A percentile compares a stretch with the other conserved stretches of the same genome.
Conservation (phyloP, 1,140 invertebrate genomes). For the Lepidostoma basale region DNA sequence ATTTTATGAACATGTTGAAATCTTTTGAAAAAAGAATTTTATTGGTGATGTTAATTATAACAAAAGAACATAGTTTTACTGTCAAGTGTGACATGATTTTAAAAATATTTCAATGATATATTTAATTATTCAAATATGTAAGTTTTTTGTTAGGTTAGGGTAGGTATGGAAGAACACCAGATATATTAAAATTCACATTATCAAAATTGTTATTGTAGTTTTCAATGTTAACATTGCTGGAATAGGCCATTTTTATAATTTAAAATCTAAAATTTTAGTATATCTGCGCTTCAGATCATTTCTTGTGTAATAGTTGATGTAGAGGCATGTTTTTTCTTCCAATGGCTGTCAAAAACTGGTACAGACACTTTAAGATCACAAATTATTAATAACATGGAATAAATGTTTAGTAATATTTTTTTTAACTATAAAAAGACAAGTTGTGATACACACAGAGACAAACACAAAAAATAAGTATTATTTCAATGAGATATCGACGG, state of each 20-base stretch:
- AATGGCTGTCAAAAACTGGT: constrained; percentile 9
- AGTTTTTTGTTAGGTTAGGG: no score
- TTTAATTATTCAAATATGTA: no score
- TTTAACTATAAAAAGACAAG: constrained; percentile 13
- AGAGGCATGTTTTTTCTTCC: not conserved
- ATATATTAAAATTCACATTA: no score
- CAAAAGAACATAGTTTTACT: no score
- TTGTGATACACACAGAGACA: constrained; percentile 23
- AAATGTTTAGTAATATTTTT: constrained; percentile 12
- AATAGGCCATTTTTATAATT: not conserved
- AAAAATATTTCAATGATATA: no score
- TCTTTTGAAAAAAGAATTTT: no score
- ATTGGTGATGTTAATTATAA: no score
- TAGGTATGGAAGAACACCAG: no score
- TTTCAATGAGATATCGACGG: not conserved
- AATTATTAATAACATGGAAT: constrained; percentile 23
- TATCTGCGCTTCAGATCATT: not conserved
- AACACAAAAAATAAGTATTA: not conserved
- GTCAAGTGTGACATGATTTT: no score
- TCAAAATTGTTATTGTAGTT: not conserved
- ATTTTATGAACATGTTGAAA: no score
- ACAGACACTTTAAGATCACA: constrained; percentile 34
- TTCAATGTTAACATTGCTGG: not conserved
- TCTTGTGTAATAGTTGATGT: not conserved
- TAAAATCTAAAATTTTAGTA: not conserved